Evolutionary conservation across 2,888 invertebrate species (phyloP).

Genomic region (Acanthoscelides obtectus): DNA sequence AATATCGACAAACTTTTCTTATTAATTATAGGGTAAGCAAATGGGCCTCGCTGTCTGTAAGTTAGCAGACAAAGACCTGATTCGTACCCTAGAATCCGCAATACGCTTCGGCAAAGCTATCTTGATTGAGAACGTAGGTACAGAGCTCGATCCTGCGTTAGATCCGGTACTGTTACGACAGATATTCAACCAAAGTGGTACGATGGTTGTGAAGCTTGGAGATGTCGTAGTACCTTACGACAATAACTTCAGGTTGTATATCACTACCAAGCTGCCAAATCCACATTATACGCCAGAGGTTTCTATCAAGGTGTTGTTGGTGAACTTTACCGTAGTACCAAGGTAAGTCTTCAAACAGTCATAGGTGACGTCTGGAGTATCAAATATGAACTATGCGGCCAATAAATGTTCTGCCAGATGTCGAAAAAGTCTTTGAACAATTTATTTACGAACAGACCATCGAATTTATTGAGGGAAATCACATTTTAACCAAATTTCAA

Average conservation of each 20-base stretch:
- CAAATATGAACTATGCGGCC: no score
- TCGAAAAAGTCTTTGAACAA: no score
- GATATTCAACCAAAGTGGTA: constrained; percentile 71
- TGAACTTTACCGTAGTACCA: constrained; percentile 84
- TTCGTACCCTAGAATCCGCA: constrained; percentile 64
- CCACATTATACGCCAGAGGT: constrained; percentile 87
- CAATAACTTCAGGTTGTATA: constrained; percentile 72
- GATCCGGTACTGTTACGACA: constrained; percentile 78
- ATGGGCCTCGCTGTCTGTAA: constrained; percentile 67
- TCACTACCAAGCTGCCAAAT: constrained; percentile 85
- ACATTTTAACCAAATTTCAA: no score
- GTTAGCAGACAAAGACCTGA: constrained; percentile 66
- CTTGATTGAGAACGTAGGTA: constrained; percentile 79
- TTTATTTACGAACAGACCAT: no score
- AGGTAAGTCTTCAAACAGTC: constrained; percentile 49
- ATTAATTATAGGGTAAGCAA: constrained; percentile 56
- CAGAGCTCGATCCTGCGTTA: constrained; percentile 79
- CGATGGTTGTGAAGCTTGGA: constrained; percentile 74
- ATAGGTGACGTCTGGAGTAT: no score
- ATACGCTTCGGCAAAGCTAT: constrained; percentile 70
- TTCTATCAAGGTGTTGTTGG: constrained; percentile 77
- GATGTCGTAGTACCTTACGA: constrained; percentile 79
- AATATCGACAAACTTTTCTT: no score
- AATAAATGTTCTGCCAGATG: no score
- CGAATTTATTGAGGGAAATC: no score